phyloP scores from a whole-genome alignment of 2,888 invertebrate species.

The Eupithecia vulgata region DNA sequence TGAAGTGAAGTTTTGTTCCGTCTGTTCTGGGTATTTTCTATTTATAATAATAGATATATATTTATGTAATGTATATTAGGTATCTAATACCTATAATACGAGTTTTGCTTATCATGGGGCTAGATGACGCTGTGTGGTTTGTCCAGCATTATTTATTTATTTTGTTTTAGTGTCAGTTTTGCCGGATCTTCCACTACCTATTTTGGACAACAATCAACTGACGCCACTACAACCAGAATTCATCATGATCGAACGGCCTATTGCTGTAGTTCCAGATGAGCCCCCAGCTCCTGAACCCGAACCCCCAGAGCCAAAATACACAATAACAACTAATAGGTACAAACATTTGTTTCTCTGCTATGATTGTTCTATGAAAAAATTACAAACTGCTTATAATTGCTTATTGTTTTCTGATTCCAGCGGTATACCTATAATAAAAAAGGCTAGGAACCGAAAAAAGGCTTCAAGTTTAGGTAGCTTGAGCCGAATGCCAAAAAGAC shows the following conservation, averaged over 20 bases:
- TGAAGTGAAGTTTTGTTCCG: neutral
- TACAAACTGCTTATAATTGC: neutral
- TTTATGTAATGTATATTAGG: too few relatives aligned
- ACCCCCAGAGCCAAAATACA: constrained; percentile 66
- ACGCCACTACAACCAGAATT: constrained; percentile 37
- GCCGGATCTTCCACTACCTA: constrained; percentile 44
- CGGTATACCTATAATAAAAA: constrained; percentile 71
- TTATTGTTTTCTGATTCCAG: constrained; percentile 45
- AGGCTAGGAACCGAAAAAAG: constrained; percentile 60
- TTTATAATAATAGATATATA: too few relatives aligned
- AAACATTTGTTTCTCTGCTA: neutral
- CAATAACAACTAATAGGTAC: constrained; percentile 72
- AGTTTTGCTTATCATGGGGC: too few relatives aligned
- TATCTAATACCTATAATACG: too few relatives aligned
- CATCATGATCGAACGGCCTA: constrained; percentile 72
- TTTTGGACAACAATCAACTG: constrained; percentile 56
- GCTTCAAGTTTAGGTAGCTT: constrained; percentile 65
- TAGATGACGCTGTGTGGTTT: too few relatives aligned
- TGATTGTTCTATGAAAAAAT: neutral
- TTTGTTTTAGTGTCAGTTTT: constrained; percentile 27
- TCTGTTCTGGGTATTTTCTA: too few relatives aligned
- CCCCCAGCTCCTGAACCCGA: constrained; percentile 59
- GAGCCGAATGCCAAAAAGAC: constrained; percentile 64
- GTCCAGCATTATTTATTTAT: too few relatives aligned
- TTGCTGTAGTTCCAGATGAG: constrained; percentile 62